These are phyloP conservation scores for Melieria omissa DNA, from an alignment of 2,888 invertebrate genomes.

Conservation along the genomic window DNA sequence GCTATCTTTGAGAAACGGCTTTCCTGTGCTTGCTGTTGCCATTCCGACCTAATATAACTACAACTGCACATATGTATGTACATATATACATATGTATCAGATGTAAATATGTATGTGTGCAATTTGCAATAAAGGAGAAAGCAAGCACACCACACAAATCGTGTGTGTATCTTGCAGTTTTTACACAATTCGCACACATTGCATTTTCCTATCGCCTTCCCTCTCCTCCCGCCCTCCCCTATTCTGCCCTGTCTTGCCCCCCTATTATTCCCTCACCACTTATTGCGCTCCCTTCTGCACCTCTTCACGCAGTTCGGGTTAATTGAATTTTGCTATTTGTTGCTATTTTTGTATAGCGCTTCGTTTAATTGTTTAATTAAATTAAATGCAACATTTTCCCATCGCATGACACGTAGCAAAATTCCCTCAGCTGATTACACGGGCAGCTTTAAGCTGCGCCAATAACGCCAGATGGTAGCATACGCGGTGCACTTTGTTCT, in stretches of 20 bases:
- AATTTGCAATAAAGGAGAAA: background rate
- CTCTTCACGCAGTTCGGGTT: background rate
- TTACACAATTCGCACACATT: background rate
- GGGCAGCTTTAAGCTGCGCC: background rate
- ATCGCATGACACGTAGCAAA: too few relatives aligned
- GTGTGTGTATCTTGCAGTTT: background rate
- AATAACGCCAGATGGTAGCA: background rate
- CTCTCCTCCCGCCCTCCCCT: background rate
- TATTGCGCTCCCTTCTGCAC: background rate
- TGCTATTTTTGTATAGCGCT: background rate
- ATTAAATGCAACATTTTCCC: slow-evolving; percentile 54
- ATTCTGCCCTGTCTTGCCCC: background rate
- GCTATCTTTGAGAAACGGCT: background rate
- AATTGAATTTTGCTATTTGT: slow-evolving; percentile 10
- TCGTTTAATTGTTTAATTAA: slow-evolving; percentile 62
- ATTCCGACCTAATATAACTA: background rate
- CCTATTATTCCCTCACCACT: background rate
- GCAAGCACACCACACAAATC: background rate
- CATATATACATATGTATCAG: too few relatives aligned
- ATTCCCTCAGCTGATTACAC: too few relatives aligned
- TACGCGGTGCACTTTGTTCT: background rate
- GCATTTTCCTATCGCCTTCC: background rate
- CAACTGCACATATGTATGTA: too few relatives aligned
- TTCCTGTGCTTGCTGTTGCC: background rate
- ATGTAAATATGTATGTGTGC: background rate